Conservation (phyloP, 2,888 invertebrate species). For the Carterocephalus palaemon region DNA sequence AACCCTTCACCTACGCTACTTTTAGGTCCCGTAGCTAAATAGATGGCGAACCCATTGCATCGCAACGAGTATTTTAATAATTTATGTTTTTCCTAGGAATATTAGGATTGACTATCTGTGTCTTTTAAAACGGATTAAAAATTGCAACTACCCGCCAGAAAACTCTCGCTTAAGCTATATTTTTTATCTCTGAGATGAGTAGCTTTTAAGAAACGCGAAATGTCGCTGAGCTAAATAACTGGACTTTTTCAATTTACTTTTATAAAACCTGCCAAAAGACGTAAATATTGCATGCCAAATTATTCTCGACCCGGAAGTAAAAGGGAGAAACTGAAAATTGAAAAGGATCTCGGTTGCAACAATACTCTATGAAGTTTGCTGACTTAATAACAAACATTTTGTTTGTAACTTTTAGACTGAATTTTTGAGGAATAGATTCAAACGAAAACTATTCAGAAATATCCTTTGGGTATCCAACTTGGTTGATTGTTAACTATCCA, state of each 20-base stretch:
- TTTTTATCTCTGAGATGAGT: constrained; percentile 28
- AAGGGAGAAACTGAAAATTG: not conserved
- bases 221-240: constrained; percentile 27
- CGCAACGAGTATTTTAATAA: too few species aligned
- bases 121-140: too few species aligned
- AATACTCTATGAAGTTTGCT: constrained; percentile 9
- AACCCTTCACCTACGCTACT: too few species aligned
- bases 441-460: too few species aligned
- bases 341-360: constrained; percentile 3
- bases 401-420: constrained; percentile 4
- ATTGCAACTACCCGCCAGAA: too few species aligned
- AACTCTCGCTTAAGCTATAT: constrained; percentile 25
- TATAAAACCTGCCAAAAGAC: constrained; percentile 26
- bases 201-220: constrained; percentile 31
- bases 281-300: constrained; percentile 6
- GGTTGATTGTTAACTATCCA: too few species aligned
- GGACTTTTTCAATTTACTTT: constrained; percentile 26
- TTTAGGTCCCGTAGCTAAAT: too few species aligned
- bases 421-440: constrained; percentile 3
- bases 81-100: too few species aligned
- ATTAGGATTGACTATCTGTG: too few species aligned
- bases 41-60: too few species aligned
- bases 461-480: too few species aligned
- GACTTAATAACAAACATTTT: too few species aligned
- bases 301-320: not conserved